Evolutionary conservation across 1,140 invertebrate species (phyloP).

Genomic region (Drosophila micromelanica): DNA sequence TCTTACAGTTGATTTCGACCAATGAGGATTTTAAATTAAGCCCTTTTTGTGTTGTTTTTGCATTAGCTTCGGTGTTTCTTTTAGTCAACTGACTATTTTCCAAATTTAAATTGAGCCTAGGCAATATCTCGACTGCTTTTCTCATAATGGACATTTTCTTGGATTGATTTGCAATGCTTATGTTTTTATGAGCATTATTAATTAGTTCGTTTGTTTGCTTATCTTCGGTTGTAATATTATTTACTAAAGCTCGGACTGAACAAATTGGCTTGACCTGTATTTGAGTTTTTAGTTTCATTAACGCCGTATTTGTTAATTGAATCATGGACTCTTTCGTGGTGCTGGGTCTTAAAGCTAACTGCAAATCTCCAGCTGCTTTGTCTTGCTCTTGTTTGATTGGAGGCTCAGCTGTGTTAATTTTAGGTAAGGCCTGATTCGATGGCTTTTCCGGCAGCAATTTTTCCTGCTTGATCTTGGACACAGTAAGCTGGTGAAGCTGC

Average conservation of each 20-base stretch:
- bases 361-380: neutral
- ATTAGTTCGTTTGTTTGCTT: neutral
- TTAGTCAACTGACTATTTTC: neutral
- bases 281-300: neutral
- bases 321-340: neutral
- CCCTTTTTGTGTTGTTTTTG: neutral
- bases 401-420: neutral
- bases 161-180: neutral
- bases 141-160: conserved; percentile 6
- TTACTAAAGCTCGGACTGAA: neutral
- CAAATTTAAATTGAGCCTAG: conserved; percentile 2
- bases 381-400: neutral
- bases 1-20: neutral
- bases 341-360: neutral
- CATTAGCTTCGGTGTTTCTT: neutral
- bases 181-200: neutral
- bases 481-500: too few relatives aligned
- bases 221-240: neutral
- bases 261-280: neutral
- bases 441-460: too few relatives aligned
- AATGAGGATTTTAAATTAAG: neutral
- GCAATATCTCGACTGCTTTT: conserved; percentile 40
- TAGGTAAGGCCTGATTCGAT: too few relatives aligned
- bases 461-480: too few relatives aligned
- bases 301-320: too few relatives aligned